Conservation (phyloP, 35 echinoderm and acorn worm genomes). For the Acanthaster planci region DNA sequence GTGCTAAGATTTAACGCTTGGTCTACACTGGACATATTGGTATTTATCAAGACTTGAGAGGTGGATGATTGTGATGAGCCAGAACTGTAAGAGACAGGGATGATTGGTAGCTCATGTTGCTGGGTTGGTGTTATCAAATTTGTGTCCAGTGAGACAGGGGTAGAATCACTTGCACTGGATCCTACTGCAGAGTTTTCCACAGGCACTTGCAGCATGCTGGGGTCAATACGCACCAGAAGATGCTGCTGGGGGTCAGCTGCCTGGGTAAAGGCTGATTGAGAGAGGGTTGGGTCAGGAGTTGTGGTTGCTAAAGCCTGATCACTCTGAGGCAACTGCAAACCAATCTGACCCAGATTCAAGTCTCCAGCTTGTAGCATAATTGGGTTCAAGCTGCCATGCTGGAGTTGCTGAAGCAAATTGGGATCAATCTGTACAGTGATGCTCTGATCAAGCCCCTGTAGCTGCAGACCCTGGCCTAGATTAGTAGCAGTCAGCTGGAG, state of each 20-base stretch:
- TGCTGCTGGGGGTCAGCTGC: constrained; percentile 67
- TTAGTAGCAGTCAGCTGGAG: constrained; percentile 78
- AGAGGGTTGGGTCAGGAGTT: not conserved
- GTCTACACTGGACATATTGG: not conserved
- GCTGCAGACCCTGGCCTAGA: constrained; percentile 75
- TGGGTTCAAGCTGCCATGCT: constrained; percentile 79
- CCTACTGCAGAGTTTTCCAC: not conserved
- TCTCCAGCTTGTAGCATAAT: constrained; percentile 79
- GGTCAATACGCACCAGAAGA: constrained; percentile 72
- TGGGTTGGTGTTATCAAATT: constrained; percentile 7
- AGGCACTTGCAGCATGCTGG: constrained; percentile 49
- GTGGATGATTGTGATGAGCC: not conserved
- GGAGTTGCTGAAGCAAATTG: constrained; percentile 84
- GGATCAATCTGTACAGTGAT: constrained; percentile 99
- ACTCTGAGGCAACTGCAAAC: constrained; percentile 56
- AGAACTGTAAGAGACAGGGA: not conserved
- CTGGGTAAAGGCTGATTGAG: constrained; percentile 52
- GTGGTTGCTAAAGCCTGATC: constrained; percentile 32
- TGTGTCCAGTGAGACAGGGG: not conserved
- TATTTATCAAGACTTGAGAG: not conserved
- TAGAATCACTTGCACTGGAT: not conserved
- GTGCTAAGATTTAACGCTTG: constrained; percentile 21
- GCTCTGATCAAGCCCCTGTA: constrained; percentile 85
- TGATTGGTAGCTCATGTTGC: constrained; percentile 1
- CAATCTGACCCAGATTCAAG: constrained; percentile 50